These are phyloP conservation scores for Athene noctua DNA, from an alignment of 2,113 vertebrate species.

Conservation along the genomic window DNA sequence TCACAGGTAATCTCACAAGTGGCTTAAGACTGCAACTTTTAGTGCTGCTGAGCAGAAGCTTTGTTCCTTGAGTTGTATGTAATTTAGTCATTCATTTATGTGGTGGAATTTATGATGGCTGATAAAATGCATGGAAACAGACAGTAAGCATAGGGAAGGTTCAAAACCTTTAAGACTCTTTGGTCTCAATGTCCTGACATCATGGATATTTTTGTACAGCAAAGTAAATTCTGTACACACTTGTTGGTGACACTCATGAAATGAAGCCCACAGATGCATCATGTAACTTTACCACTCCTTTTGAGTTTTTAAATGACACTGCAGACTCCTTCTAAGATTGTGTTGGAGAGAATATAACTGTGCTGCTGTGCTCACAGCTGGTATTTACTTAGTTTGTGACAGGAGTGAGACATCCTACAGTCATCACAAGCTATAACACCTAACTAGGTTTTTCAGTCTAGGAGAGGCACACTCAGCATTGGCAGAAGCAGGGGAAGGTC, in stretches of 20 bases:
- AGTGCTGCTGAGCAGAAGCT: background rate
- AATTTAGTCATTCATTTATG: background rate
- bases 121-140: background rate
- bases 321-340: background rate
- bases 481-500: background rate
- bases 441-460: background rate
- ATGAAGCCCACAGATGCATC: background rate
- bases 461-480: background rate
- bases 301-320: background rate
- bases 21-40: background rate
- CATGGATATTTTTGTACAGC: background rate
- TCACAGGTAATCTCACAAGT: background rate
- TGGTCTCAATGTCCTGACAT: background rate
- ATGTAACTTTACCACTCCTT: background rate
- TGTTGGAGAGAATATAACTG: background rate
- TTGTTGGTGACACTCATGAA: background rate
- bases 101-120: background rate
- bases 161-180: background rate
- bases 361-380: background rate
- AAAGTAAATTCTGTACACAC: background rate
- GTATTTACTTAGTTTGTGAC: background rate
- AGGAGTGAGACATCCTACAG: background rate
- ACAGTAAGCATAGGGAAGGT: background rate
- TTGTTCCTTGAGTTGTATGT: background rate
- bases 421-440: background rate